A percentile compares a stretch with the other conserved stretches of the same genome.
These are phyloP conservation scores for Malthinus seriepunctatus DNA, from an alignment of 2,888 invertebrate species.

Conservation along the genomic window DNA sequence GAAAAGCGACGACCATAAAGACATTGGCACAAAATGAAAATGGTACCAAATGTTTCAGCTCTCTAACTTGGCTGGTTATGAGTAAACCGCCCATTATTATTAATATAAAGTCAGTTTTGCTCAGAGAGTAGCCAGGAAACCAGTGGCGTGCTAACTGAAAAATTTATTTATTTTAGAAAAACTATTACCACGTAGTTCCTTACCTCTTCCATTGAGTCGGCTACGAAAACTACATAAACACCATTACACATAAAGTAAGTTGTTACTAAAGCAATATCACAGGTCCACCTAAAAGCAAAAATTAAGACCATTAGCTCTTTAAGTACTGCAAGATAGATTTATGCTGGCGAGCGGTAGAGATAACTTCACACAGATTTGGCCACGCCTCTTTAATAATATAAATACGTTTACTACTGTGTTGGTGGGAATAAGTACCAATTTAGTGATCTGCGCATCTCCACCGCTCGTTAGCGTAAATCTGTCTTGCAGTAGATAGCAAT, in stretches of 20 bases:
- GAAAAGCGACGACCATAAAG: slow-evolving; percentile 72
- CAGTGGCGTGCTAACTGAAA: slow-evolving; percentile 6
- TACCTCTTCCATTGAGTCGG: not conserved
- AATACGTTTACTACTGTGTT: no score
- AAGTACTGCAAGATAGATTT: no score
- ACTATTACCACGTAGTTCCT: not conserved
- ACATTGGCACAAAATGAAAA: slow-evolving; percentile 88
- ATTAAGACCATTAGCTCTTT: no score
- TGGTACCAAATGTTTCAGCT: slow-evolving; percentile 83
- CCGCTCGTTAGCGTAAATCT: no score
- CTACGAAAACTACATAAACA: not conserved
- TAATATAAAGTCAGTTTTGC: slow-evolving; percentile 63
- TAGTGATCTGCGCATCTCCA: no score
- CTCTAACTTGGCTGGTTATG: slow-evolving; percentile 72
- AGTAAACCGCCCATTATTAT: slow-evolving; percentile 71
- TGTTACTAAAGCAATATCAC: not conserved
- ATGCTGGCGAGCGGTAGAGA: no score
- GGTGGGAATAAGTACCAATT: no score
- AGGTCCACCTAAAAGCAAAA: not conserved
- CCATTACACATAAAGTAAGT: not conserved
- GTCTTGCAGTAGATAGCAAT: no score
- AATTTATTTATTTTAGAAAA: not conserved
- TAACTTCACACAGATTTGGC: no score
- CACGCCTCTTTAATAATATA: no score
- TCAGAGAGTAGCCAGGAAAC: not conserved